Evolutionary conservation across 2,888 invertebrate genomes (phyloP).

Genomic region (Horisme vitalbata): DNA sequence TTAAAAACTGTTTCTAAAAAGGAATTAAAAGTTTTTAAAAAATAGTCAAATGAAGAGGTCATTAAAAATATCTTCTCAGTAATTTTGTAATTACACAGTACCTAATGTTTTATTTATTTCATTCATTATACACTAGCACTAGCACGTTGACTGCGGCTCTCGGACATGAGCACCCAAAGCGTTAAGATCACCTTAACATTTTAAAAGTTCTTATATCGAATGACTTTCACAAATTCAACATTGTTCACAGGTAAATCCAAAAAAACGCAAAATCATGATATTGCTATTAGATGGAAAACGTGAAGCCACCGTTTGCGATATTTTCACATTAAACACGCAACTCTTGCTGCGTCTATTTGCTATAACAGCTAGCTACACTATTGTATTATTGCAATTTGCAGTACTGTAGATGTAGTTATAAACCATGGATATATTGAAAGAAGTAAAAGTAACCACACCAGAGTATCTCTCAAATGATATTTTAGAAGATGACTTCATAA

Average conservation of each 20-base stretch:
- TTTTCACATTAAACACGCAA: constrained; percentile 48
- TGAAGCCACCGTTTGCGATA: constrained; percentile 52
- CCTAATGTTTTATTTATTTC: too few relatives aligned
- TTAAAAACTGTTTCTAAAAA: too few relatives aligned
- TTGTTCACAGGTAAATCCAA: constrained; percentile 47
- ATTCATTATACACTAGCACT: too few relatives aligned
- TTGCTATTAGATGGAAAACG: constrained; percentile 51
- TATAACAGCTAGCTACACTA: constrained; percentile 57
- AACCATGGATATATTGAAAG: constrained; percentile 4
- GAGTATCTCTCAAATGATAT: constrained; percentile 59
- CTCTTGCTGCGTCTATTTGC: constrained; percentile 50
- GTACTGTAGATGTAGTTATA: constrained; percentile 34
- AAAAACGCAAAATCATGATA: constrained; percentile 49
- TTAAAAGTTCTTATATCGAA: too few relatives aligned
- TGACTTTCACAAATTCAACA: too few relatives aligned
- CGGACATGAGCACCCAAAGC: too few relatives aligned
- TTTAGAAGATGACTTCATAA: constrained; percentile 50
- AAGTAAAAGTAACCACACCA: constrained; percentile 24
- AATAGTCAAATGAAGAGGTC: too few relatives aligned
- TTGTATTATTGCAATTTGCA: constrained; percentile 60
- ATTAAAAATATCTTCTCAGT: too few relatives aligned
- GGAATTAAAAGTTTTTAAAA: too few relatives aligned
- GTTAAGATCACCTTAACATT: too few relatives aligned
- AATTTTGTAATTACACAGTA: too few relatives aligned
- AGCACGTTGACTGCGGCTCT: too few relatives aligned